Base-by-base conservation (phyloP, 2,113 vertebrate genomes). In the Odocoileus hemionus region DNA sequence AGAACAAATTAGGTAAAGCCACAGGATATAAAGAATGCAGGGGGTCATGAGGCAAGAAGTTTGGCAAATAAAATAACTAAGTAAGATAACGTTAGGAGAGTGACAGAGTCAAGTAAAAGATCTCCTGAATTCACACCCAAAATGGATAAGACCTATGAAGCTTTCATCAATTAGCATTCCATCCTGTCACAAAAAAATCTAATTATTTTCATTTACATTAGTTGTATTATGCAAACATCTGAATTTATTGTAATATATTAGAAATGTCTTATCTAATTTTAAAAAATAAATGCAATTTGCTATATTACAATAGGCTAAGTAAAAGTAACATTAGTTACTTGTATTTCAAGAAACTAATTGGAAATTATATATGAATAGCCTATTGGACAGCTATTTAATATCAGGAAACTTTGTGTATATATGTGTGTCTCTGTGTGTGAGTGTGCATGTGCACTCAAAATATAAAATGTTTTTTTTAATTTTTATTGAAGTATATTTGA, bases 251-350 rank as follows among this genome's bases (percentile, higher is more conserved):
- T 70, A 94, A 79, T 16, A 47, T 86, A 74, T 50, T 54, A 74
- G 21, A 91, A 86, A 91, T 30, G 17, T 52, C 17, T 70, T 70
- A 30, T 87, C 26, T 94, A 83, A 74, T 87, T 70, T 57, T 2
- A 14, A 25, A 85, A 60, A 55, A 88, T 10, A 78, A 83, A 74
- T 61, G 43, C 43, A 76, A 64, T 45, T 94, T 61, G 6, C n/a
- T 92, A 9, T 61, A 70, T 88, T 83, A 92, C 14, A 76, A 39
- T 55, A 78, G 2, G 2, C 7, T 92, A 78, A 39, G 33, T 79
- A 12, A 95, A 96, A 95, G 78, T 92, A 92, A 13, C 7, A 79
- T 96, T 79, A 90, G 50, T 58, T 91, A 83, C 52, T 86, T 13
- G 0, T 78, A 84, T 64, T 79, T 74, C n/a, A 95, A 89, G 67